These are phyloP conservation scores for Tarsius wallacei DNA, from an alignment of 2,797 vertebrate genomes.

Conservation along the genomic window DNA sequence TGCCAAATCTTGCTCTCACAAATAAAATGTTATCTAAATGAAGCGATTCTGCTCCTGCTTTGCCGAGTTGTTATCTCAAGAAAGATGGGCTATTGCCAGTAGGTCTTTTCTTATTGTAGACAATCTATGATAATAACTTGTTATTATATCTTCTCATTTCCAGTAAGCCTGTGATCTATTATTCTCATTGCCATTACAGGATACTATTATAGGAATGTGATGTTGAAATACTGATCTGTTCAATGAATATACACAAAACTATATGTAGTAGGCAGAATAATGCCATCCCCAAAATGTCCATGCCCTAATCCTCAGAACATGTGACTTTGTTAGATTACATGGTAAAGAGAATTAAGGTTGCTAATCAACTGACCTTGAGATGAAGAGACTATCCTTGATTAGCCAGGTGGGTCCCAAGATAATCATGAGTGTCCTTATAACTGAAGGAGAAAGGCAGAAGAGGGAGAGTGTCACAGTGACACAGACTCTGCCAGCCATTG, in stretches of 20 bases:
- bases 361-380: neutral
- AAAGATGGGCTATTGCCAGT: constrained; percentile 55
- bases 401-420: too few species aligned
- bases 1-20: constrained; percentile 77
- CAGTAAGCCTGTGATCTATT: constrained; percentile 68
- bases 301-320: neutral
- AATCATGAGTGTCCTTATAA: neutral
- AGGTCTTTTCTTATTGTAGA: constrained; percentile 62
- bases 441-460: neutral
- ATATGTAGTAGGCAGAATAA: neutral
- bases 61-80: constrained; percentile 61
- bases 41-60: constrained; percentile 53
- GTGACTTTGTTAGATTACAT: neutral
- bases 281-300: neutral
- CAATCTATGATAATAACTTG: constrained; percentile 72
- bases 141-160: constrained; percentile 77
- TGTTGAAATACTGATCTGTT: constrained; percentile 39
- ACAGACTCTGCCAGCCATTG: neutral
- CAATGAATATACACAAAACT: neutral
- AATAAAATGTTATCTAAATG: constrained; percentile 79
- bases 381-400: neutral
- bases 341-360: neutral
- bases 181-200: neutral
- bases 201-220: neutral
- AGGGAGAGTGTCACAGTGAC: too few species aligned